A percentile compares a stretch with the other conserved stretches of the same genome.
These are phyloP conservation scores for Sarcophaga peregrina DNA, from an alignment of 1,140 invertebrate genomes.

Conservation along the genomic window DNA sequence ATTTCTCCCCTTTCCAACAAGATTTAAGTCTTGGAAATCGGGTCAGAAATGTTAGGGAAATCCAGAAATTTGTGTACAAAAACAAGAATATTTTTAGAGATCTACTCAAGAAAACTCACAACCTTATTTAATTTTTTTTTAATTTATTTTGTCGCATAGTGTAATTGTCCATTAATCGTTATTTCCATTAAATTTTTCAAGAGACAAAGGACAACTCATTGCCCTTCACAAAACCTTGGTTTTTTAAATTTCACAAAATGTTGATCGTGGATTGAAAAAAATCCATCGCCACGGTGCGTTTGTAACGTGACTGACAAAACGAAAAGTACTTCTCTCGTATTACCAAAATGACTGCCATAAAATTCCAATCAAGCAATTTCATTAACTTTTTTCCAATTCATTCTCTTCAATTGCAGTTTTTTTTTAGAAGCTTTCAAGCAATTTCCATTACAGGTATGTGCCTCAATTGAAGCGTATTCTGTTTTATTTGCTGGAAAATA, in stretches of 20 bases:
- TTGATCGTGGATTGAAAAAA: too few relatives aligned
- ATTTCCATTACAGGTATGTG: constrained; percentile 12
- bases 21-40: too few relatives aligned
- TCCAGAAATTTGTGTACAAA: too few relatives aligned
- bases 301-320: too few relatives aligned
- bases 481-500: neutral
- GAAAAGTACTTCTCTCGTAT: too few relatives aligned
- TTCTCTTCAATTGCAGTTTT: neutral
- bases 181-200: neutral
- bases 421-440: neutral
- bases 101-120: too few relatives aligned
- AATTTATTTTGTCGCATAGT: too few relatives aligned
- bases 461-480: constrained; percentile 4
- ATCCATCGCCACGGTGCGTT: too few relatives aligned
- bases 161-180: neutral
- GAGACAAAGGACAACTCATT: neutral
- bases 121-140: too few relatives aligned
- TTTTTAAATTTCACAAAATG: neutral
- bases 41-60: too few relatives aligned
- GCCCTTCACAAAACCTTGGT: neutral
- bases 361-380: constrained; percentile 27
- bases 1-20: too few relatives aligned
- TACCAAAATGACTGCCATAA: constrained; percentile 3
- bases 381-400: neutral
- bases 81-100: too few relatives aligned